phyloP scores from a whole-genome alignment of 2,797 vertebrate species.

The Anguilla pacifica region DNA sequence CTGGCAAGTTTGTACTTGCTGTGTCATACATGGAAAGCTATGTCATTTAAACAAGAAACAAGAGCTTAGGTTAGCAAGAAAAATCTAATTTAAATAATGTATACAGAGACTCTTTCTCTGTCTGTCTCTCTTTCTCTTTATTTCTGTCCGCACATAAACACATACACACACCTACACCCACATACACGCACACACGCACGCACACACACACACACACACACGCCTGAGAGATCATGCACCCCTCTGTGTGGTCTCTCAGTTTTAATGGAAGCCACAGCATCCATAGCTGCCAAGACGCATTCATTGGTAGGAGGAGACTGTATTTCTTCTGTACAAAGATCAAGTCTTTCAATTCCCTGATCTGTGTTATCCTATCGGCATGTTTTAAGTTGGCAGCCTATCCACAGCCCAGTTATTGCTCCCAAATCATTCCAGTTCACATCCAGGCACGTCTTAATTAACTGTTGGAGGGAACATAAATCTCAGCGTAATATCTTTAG shows the following conservation, averaged over 20 bases:
- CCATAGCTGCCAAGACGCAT: not conserved
- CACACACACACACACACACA: not conserved
- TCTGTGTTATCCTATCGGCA: not conserved
- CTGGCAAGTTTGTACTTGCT: not conserved
- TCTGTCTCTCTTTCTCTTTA: not conserved
- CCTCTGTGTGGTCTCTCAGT: not conserved
- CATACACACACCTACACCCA: not conserved
- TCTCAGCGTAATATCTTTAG: not conserved
- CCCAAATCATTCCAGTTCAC: not conserved
- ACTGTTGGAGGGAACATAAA: not conserved
- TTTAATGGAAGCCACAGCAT: not conserved
- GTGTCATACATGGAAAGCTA: not conserved
- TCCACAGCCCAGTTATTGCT: not conserved
- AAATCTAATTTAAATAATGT: not conserved
- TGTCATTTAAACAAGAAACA: too few species aligned
- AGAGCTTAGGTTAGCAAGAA: not conserved
- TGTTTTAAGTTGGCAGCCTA: not conserved
- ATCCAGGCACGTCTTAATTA: not conserved
- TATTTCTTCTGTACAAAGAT: not conserved
- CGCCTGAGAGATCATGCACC: not conserved
- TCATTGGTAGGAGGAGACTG: not conserved
- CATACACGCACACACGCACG: not conserved
- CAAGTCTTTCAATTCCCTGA: not conserved
- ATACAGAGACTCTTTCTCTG: not conserved
- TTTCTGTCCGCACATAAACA: too few species aligned